These are phyloP conservation scores for Hemistola chrysoprasaria DNA, from an alignment of 2,888 invertebrate genomes.

Conservation along the genomic window DNA sequence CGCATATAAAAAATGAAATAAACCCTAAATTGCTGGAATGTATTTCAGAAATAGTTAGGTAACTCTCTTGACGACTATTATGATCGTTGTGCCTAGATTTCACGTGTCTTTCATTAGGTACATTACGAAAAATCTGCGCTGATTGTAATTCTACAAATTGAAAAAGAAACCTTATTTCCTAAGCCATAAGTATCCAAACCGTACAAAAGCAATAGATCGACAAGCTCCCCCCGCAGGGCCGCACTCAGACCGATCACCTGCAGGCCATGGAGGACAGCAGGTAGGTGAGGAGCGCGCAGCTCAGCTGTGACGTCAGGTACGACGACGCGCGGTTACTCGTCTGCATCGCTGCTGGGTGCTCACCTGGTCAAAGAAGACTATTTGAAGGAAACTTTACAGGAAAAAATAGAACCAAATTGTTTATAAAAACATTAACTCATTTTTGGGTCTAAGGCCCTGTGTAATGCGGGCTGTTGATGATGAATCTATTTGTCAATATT, in stretches of 20 bases:
- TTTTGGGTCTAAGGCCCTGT: too few relatives aligned
- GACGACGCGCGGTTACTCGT: conserved; percentile 83
- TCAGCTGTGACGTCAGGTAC: conserved; percentile 74
- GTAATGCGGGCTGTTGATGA: too few relatives aligned
- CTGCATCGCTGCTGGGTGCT: conserved; percentile 94
- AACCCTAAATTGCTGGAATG: too few relatives aligned
- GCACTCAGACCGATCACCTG: conserved; percentile 68
- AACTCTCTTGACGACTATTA: too few relatives aligned
- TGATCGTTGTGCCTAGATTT: too few relatives aligned
- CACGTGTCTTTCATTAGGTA: too few relatives aligned
- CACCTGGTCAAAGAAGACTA: conserved; percentile 77
- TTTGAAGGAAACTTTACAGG: too few relatives aligned
- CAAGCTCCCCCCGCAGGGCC: conserved; percentile 25
- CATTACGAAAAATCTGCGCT: too few relatives aligned
- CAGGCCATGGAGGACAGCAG: conserved; percentile 67
- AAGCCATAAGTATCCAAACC: not conserved
- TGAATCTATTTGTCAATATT: too few relatives aligned
- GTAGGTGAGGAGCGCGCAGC: conserved; percentile 70
- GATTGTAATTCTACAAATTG: too few relatives aligned
- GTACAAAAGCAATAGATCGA: conserved; percentile 1
- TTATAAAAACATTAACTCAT: not conserved
- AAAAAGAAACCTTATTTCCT: not conserved
- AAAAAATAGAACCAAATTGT: not conserved
- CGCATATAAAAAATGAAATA: too few relatives aligned
- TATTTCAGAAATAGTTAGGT: too few relatives aligned